Evolutionary conservation across 2,113 vertebrate genomes (phyloP), one percentile per base, ranked within the genome.

Genomic region (Corythornis vintsioides): DNA sequence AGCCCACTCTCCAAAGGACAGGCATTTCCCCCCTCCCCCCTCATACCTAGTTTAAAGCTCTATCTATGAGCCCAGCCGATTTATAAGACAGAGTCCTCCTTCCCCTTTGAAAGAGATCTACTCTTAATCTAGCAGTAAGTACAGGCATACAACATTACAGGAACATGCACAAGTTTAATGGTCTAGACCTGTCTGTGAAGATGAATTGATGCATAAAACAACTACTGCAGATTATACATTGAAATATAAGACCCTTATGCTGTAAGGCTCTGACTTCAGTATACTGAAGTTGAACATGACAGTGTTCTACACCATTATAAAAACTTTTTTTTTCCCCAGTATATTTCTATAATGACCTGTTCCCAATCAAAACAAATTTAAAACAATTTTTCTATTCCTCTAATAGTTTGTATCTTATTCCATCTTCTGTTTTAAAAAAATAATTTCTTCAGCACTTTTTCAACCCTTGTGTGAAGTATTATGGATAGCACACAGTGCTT

Each of bases 251-350:
- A 69, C 3, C 7, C 10, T 69, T 65, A 57, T 5, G 4, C 1
- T 1, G 4, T 60, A 56, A 81, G 19, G 3, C 7, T 76, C 42
- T 77, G 21, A 55, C 20, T 76, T 10, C 26, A 78, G 29, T 65
- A 29, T n/a, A 14, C 1, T 60, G 67, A 83, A 33, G 1, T 57
- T 70, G 83, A 80, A n/a, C 60, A 31, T 35, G 79, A 71, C 24
- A 61, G 8, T 80, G 14, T 70, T 94, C 31, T 59, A 17, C 5
- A 35, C 7, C 15, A 38, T 2, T 52, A 9, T 26, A n/a, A 31
- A 70, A 77, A 22, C 6, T 3, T 3, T 64, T 38, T 52, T 6
- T 31, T 28, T 3, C 2, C 3, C 5, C 11, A 3, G 2, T n/a
- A 3, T 48, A 22, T 60, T 67, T 74, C 55, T 84, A 50, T n/a